phyloP scores from a whole-genome alignment of 2,797 vertebrate species.

The Galaxias olidus region DNA sequence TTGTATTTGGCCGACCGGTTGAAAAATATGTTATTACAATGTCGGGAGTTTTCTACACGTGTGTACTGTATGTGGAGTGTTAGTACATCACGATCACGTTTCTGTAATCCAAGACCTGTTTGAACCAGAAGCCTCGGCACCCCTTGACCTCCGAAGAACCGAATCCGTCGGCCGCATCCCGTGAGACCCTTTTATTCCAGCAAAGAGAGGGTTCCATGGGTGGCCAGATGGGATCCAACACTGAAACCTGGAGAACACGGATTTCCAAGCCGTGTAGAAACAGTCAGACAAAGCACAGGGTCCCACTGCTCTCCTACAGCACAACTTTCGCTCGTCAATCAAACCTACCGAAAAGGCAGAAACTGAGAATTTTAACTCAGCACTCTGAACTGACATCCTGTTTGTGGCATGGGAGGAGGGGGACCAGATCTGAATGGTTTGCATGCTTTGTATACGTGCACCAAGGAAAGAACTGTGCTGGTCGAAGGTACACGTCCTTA shows the following conservation, averaged over 20 bases:
- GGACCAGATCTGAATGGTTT: conserved; percentile 63
- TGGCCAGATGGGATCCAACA: conserved; percentile 69
- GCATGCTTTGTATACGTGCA: conserved; percentile 54
- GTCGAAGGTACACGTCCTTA: conserved; percentile 58
- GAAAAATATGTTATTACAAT: conserved; percentile 46
- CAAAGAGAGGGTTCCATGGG: conserved; percentile 68
- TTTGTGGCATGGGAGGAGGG: conserved; percentile 59
- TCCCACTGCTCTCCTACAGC: conserved; percentile 59
- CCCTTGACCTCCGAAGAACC: conserved; percentile 76
- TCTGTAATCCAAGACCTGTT: conserved; percentile 69
- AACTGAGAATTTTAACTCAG: conserved; percentile 64
- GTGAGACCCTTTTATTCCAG: conserved; percentile 72
- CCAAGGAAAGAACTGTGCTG: conserved; percentile 8
- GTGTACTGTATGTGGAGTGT: conserved; percentile 13
- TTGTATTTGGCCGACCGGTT: background rate
- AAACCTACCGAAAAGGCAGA: conserved; percentile 70
- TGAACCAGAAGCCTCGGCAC: conserved; percentile 68
- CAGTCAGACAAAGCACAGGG: conserved; percentile 53
- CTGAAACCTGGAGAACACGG: conserved; percentile 64
- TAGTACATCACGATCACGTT: conserved; percentile 55
- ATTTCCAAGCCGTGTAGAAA: conserved; percentile 64
- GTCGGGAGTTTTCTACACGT: conserved; percentile 41
- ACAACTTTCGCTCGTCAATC: conserved; percentile 69
- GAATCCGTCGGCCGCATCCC: conserved; percentile 67
- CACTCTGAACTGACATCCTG: conserved; percentile 63